Conservation (phyloP, 2,888 invertebrate genomes). For the Drosophila nigricruria region DNA sequence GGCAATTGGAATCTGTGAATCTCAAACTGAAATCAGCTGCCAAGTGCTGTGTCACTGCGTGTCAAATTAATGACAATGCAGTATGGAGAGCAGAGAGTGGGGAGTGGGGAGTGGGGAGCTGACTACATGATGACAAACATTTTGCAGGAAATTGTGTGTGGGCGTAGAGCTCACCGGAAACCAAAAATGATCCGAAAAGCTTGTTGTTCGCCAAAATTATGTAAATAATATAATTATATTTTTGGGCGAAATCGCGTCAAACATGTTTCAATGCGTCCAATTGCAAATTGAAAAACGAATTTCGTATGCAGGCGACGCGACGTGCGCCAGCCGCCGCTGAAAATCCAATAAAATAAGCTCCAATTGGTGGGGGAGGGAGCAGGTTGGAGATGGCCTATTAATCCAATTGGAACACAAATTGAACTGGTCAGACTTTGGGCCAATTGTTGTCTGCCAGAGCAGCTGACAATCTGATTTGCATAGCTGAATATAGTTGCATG, state of each 20-base stretch:
- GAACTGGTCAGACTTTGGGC: conserved; percentile 14
- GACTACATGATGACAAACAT: conserved; percentile 22
- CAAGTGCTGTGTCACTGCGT: conserved; percentile 57
- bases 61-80: conserved; percentile 71
- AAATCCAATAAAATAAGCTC: conserved; percentile 52
- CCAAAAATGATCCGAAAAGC: conserved; percentile 4
- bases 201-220: conserved; percentile 10
- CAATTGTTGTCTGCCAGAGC: conserved; percentile 7
- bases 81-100: conserved; percentile 13
- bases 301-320: background rate
- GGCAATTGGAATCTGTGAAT: conserved; percentile 16
- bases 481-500: conserved; percentile 2
- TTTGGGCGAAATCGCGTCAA: conserved; percentile 26
- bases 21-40: conserved; percentile 23
- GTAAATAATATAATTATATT: conserved; percentile 36
- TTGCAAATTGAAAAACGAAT: conserved; percentile 21
- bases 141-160: conserved; percentile 35
- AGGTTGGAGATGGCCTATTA: background rate
- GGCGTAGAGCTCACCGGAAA: conserved; percentile 15
- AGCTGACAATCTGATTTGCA: conserved; percentile 9
- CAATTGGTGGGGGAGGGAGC: background rate
- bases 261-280: conserved; percentile 20
- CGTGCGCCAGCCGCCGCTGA: background rate
- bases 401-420: conserved; percentile 50
- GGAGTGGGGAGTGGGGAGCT: conserved; percentile 2